Evolutionary conservation across 2,888 invertebrate genomes (phyloP).

Genomic region (Mechanitis messenoides): DNA sequence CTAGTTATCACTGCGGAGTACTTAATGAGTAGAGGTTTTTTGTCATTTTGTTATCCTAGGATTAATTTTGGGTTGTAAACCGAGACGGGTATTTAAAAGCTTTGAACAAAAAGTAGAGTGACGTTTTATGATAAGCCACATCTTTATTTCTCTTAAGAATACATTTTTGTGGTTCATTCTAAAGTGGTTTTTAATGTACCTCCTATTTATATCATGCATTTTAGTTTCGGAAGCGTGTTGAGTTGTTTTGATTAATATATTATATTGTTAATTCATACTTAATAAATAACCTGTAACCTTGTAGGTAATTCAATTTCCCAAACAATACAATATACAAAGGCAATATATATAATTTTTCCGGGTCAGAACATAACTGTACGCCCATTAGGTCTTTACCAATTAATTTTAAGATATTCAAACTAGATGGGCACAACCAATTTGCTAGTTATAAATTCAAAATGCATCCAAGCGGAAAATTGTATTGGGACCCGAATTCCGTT

Average conservation of each 20-base stretch:
- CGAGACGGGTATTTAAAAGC: constrained; percentile 48
- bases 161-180: constrained; percentile 28
- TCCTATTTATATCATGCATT: too few relatives aligned
- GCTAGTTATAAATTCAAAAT: constrained; percentile 76
- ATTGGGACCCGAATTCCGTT: constrained; percentile 59
- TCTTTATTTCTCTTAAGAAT: constrained; percentile 11
- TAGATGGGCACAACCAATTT: constrained; percentile 71
- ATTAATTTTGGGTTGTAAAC: constrained; percentile 49
- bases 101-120: constrained; percentile 31
- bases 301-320: neutral
- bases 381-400: constrained; percentile 43
- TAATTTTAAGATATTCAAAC: constrained; percentile 70
- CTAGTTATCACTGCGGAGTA: neutral
- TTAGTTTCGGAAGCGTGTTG: too few relatives aligned
- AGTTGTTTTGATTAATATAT: too few relatives aligned
- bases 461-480: constrained; percentile 73
- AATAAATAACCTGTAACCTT: too few relatives aligned
- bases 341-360: constrained; percentile 1
- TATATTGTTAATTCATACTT: too few relatives aligned
- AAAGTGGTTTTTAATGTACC: constrained; percentile 25
- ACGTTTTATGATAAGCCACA: constrained; percentile 20
- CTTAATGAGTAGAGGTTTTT: constrained; percentile 29
- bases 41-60: constrained; percentile 29
- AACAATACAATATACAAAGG: neutral
- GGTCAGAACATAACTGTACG: constrained; percentile 5